phyloP scores from a whole-genome alignment of 2,888 invertebrate species.

The Tachystola acroxantha region DNA sequence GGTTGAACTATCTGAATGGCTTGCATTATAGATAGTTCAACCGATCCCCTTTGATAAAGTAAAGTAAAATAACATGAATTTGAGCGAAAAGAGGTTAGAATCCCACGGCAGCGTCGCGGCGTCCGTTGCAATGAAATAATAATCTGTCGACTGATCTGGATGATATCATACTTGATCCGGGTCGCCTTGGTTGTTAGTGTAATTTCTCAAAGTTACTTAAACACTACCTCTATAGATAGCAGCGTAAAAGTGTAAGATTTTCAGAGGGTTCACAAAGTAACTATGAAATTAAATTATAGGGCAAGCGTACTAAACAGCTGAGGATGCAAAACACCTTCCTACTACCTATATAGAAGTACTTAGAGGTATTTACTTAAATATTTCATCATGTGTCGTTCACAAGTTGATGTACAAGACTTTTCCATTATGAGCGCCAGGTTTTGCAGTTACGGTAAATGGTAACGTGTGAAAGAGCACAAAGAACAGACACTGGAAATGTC shows the following conservation, averaged over 20 bases:
- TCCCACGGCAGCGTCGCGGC: constrained; percentile 30
- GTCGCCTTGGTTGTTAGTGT: constrained; percentile 26
- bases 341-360: too few species aligned
- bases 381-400: constrained; percentile 6
- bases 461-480: constrained; percentile 43
- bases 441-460: constrained; percentile 33
- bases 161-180: constrained; percentile 52
- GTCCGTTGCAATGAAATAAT: constrained; percentile 28
- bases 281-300: too few species aligned
- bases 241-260: too few species aligned
- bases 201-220: too few species aligned
- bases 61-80: constrained; percentile 8
- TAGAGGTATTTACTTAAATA: too few species aligned
- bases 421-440: constrained; percentile 45
- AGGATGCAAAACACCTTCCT: too few species aligned
- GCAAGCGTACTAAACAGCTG: too few species aligned
- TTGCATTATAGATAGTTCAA: too few species aligned
- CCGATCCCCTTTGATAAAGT: too few species aligned
- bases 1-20: too few species aligned
- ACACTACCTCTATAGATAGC: too few species aligned
- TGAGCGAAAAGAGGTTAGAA: constrained; percentile 15
- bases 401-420: constrained; percentile 44
- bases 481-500: constrained; percentile 17
- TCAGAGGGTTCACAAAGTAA: too few species aligned
- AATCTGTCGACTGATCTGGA: constrained; percentile 42